phyloP scores from a whole-genome alignment of 2,888 invertebrate genomes.

The Nasonia oneida region DNA sequence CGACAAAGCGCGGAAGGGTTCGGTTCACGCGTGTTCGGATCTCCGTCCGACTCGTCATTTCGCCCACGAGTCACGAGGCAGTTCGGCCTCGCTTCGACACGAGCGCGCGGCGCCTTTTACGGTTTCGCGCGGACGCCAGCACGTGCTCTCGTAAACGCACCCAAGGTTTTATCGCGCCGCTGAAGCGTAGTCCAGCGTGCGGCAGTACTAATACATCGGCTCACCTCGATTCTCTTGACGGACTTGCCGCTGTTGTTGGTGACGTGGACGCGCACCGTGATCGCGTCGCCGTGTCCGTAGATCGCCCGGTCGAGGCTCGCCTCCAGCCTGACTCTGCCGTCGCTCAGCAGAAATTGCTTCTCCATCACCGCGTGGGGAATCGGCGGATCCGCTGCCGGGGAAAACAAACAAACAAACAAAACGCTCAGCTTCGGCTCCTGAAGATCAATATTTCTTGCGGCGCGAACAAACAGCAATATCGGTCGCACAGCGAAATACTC shows the following conservation, averaged over 20 bases:
- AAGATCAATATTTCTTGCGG: background rate
- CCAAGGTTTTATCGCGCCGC: too few species aligned
- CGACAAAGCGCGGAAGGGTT: too few species aligned
- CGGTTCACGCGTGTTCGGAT: too few species aligned
- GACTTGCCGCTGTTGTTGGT: slow-evolving; percentile 92
- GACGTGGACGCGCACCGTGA: slow-evolving; percentile 87
- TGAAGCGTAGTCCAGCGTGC: background rate
- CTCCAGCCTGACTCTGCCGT: slow-evolving; percentile 89
- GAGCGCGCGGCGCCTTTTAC: too few species aligned
- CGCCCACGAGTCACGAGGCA: too few species aligned
- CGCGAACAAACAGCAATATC: too few species aligned
- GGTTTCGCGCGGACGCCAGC: too few species aligned
- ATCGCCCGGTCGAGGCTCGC: slow-evolving; percentile 90
- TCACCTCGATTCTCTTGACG: slow-evolving; percentile 90
- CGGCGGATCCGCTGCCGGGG: slow-evolving; percentile 77
- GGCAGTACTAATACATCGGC: background rate
- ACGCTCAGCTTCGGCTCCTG: background rate
- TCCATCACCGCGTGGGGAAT: slow-evolving; percentile 87
- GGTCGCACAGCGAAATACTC: background rate
- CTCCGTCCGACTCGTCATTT: background rate
- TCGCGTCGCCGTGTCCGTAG: slow-evolving; percentile 91
- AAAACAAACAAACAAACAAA: background rate
- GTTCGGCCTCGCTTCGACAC: too few species aligned
- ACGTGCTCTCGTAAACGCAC: too few species aligned
- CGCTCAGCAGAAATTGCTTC: slow-evolving; percentile 92